A percentile compares a stretch with the other conserved stretches of the same genome.
Conservation (phyloP, 1,140 invertebrate species). For the Leptinotarsa lineolata region DNA sequence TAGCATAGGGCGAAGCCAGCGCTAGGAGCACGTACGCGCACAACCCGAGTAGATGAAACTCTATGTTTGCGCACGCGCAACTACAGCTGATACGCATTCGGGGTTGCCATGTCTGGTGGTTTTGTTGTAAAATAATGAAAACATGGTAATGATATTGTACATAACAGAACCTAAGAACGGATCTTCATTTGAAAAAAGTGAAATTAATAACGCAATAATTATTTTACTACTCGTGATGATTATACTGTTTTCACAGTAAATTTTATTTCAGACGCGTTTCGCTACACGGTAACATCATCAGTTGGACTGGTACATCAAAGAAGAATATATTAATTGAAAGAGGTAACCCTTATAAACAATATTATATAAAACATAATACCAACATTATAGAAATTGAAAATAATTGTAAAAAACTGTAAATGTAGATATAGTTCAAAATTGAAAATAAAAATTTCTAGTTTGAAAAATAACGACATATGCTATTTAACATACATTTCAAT, state of each 20-base stretch:
- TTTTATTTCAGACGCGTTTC: no score
- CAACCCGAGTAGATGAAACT: constrained; percentile 19
- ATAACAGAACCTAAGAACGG: not conserved
- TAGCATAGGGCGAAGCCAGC: constrained; percentile 48
- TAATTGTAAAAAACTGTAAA: no score
- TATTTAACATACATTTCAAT: no score
- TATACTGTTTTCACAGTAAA: no score
- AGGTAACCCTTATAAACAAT: no score
- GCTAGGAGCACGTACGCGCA: constrained; percentile 46
- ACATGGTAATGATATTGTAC: not conserved
- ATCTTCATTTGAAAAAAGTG: not conserved
- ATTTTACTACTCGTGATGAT: not conserved
- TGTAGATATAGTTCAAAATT: no score
- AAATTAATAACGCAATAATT: not conserved
- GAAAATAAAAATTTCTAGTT: no score
- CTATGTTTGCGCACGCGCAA: constrained; percentile 32
- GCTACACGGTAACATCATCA: not conserved
- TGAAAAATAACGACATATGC: no score
- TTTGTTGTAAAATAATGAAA: not conserved
- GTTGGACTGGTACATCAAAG: not conserved
- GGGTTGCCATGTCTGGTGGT: constrained; percentile 8
- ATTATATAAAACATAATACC: no score
- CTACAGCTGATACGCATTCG: constrained; percentile 29
- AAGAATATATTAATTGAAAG: no score
- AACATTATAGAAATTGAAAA: no score